Evolutionary conservation across 2,797 vertebrate species (phyloP), one percentile per base, ranked within the genome.

Genomic region (Ctenosaura bakeri): DNA sequence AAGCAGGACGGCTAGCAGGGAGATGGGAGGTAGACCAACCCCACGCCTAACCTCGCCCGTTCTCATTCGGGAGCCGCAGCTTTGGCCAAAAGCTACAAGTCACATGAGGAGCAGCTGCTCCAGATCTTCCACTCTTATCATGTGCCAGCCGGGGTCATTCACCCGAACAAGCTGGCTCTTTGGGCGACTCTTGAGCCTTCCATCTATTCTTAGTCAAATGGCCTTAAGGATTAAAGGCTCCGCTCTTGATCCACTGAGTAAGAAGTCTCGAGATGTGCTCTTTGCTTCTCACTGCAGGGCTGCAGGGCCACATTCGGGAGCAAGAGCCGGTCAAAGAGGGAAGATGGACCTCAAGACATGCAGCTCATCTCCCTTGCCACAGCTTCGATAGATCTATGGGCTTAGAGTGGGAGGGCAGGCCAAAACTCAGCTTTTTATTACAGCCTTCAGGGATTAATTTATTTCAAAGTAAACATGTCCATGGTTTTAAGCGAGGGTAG

Each of bases 191-290:
- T 94, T 92, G 91, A 5, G 73, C 69, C 73, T 89, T 91, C 76
- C 3, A 90, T 90, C 91, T 95, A 92, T 92, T 95, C 95, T 91
- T 90, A 94, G 94, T 89, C 90, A 85, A 74, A 13, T 79, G 85
- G 92, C 83, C 54, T 89, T 81, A 71, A 91, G 90, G 90, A 79
- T 93, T 82, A 93, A 76, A 90, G 84, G 92, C 85, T 88, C 88
- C 46, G 86, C 64, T 86, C 89, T 71, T 92, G 90, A 95, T 71
- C 90, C 89, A 29, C 3, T 24, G 42, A 64, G 86, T 86, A 73
- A 89, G 71, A 92, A 81, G 87, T 74, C 91, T 92, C 59, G 1
- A 0, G 4, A 52, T 1, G 85, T 93, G 85, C 89, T 66, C 80
- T 84, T 62, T 46, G 35, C 26, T 38, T 24, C 87, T 80, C 71